Base-by-base conservation (phyloP, 2,113 vertebrate species). In the Apteryx mantelli region DNA sequence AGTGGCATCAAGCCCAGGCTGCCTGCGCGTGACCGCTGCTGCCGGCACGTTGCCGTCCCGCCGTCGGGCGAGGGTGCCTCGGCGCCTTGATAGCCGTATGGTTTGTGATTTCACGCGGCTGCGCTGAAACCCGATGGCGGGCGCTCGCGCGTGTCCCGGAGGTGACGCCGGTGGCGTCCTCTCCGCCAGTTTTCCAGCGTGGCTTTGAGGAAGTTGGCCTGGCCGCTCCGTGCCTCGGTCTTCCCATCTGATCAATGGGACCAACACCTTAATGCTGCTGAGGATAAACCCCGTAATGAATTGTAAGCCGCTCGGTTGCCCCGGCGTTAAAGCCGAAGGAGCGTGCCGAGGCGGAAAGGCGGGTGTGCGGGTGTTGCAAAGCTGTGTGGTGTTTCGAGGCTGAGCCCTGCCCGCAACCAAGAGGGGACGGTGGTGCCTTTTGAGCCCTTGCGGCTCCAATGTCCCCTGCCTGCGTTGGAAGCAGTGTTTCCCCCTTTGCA, bases 401-500 rank as follows among this genome's bases (percentile, higher is more conserved):
- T 28, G 44, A 70, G 70, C 55, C 55, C 16, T 55, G 5, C 55
- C 24, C 30, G 34, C 17, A 77, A 17, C n/a, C 64, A 9, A 20
- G 48, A 19, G 48, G 50, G 70, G 50, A 18, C 8, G 5, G 48
- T 18, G 10, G n/a, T 38, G 71, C 53, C 34, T 40, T 79, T 24
- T 38, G 7, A 66, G 22, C 50, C 22, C 22, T 56, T 15, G 22
- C 44, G 38, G 22, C 25, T 76, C 32, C 12, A 24, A 17, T 73
- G 71, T 52, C 65, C 50, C 38, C 42, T 58, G 65, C 79, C 42
- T 34, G 17, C 2, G 1, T 38, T 73, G 44, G 36, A 65, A 60
- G 22, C 34, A 5, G 21, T 0, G 0, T 34, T 48, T 8, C 30
- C 40, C 9, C 10, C 8, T 69, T 82, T 1, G 1, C 25, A 64